Evolutionary conservation across 2,888 invertebrate genomes (phyloP), one percentile per base, ranked within the genome.

Genomic region (Sarcophaga carnaria): DNA sequence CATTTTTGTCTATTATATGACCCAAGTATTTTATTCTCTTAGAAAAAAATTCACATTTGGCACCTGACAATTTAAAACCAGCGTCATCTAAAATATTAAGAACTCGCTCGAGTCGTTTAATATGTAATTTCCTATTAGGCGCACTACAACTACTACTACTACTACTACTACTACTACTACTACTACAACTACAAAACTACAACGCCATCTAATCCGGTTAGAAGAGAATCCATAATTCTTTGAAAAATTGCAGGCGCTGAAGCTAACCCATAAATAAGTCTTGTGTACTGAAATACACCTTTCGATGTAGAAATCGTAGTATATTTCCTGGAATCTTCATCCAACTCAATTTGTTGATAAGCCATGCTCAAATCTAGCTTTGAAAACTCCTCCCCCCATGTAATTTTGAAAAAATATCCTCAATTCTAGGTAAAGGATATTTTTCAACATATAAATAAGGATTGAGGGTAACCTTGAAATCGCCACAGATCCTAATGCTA

Each of bases 241-340:
- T 92, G 91, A 88, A 92, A 92, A 88, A 22, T 22, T 22, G 22
- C 22, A 22, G 22, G 22, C 22, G 22, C 22, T 1, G 22, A 22
- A 22, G 22, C 22, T 22, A 92, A 90, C 0, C 92, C 92, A 88
- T 90, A 92, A 6, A 92, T 90, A 47, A 92, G 70, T 20, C 88
- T 45, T 0, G 80, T 88, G 64, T 88, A 88, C 66, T 83, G 84
- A 74, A 85, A 88, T 20, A 88, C 37, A 14, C 85, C 86, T 85
- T 72, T 92, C 72, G 59, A 37, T 37, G 37, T 37, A 37, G 37
- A 37, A 37, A 37, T 37, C 8, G 37, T 37, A 37, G 37, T 37
- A 90, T 89, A 87, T 64, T 88, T 89, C n/a, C 86, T 83, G 1
- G 89, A 89, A 37, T 89, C 84, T 22, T 91, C 90, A 27, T 91